Conservation (phyloP, 2,113 vertebrate species). For the cat (Felis catus) region DNA sequence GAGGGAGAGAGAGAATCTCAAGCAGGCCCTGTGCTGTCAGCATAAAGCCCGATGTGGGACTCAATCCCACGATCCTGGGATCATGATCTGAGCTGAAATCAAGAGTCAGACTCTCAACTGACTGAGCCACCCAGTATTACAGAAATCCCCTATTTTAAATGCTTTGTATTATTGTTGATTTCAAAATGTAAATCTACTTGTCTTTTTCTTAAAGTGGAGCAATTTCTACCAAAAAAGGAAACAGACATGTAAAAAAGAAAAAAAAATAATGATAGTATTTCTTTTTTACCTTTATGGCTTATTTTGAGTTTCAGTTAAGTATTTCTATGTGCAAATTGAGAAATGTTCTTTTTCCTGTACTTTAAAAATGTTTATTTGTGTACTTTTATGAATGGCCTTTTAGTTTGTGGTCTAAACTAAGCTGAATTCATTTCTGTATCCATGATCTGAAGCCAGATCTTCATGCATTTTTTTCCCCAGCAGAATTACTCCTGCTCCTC, state of each 20-base stretch:
- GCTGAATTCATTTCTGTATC: background rate
- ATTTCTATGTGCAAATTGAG: slow-evolving; percentile 15
- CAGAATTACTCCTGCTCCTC: background rate
- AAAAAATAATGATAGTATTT: slow-evolving; percentile 1
- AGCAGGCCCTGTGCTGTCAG: too few species aligned
- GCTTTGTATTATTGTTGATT: slow-evolving; percentile 36
- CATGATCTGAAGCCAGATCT: background rate
- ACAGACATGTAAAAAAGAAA: slow-evolving; percentile 11
- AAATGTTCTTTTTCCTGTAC: background rate
- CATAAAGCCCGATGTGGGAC: too few species aligned
- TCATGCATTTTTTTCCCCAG: background rate
- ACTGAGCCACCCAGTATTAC: too few species aligned
- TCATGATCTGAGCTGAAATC: too few species aligned
- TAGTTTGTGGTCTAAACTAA: slow-evolving; percentile 42
- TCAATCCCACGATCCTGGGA: too few species aligned
- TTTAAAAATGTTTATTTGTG: background rate
- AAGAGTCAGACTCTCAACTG: too few species aligned
- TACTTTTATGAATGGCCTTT: slow-evolving; percentile 45
- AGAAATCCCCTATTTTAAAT: background rate
- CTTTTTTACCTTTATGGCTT: slow-evolving; percentile 38
- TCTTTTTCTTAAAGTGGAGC: slow-evolving; percentile 21
- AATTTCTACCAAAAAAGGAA: slow-evolving; percentile 15
- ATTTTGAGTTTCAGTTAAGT: slow-evolving; percentile 46
- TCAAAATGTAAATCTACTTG: slow-evolving; percentile 30
- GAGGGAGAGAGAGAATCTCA: too few species aligned